Evolutionary conservation across 2,113 vertebrate genomes (phyloP), one percentile per base, ranked within the genome.

Genomic region (Beaufortia kweichowensis): DNA sequence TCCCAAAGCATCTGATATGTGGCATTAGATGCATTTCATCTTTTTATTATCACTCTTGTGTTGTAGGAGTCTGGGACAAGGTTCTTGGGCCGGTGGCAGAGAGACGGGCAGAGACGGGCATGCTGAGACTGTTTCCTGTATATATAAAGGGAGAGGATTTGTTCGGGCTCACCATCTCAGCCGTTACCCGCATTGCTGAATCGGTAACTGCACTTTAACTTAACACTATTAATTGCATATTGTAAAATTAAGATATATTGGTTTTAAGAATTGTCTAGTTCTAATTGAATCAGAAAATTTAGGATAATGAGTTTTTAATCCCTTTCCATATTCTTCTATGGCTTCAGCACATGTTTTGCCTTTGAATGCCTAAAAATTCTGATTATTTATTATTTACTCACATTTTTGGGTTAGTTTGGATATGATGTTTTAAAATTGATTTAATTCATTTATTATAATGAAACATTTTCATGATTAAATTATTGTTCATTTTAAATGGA

Each of bases 71-170:
- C 68, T 99, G 97, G 97, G 93, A 98, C 87, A 96, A 98, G 83
- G 94, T 99, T 83, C 83, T 99, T 84, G 94, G 95, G 77, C 94
- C 96, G 0, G 96, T 98, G 82, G 92, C 96, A 15, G 92, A 94
- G 84, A 92, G 94, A 70, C 92, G 96, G 55, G 93, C 91, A 15
- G 92, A 93, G 9, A 93, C 94, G 0, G 93, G 94, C 59, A 98
- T 95, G 91, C 93, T 99, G 12, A 94, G 97, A 86, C 95, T 99
- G 28, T 98, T 99, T 50, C 95, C 96, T 0, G 53, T 94, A 11
- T 99, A 98, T 75, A 80, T 99, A 60, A 97, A 95, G 87, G 97
- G 97, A 72, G 97, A 98, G 88, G 96, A 99, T 81, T 92, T 99
- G 84, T 99, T 98, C 80, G 97, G 97, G 57, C 89, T 99, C 79